Evolutionary conservation across 2,113 vertebrate species (phyloP).

Genomic region (Zapornia atra): DNA sequence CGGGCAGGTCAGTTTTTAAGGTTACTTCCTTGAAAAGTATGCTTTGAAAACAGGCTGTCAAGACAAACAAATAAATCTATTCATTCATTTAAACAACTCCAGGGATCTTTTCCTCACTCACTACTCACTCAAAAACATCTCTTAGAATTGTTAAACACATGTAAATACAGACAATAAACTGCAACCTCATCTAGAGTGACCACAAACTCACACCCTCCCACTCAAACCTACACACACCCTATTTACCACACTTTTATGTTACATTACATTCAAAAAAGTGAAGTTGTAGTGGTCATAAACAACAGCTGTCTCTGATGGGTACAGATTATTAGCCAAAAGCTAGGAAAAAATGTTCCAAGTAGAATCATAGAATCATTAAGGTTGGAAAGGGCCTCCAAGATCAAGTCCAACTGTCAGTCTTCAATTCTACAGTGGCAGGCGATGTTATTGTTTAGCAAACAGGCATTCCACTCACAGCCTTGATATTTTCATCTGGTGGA

Average conservation of each 20-base stretch:
- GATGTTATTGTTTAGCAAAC: neutral
- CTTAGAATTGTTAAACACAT: neutral
- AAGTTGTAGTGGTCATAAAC: neutral
- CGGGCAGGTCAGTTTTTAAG: neutral
- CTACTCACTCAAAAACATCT: slow-evolving; percentile 15
- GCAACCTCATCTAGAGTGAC: slow-evolving; percentile 7
- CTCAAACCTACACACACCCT: neutral
- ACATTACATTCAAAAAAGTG: neutral
- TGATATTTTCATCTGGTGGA: neutral
- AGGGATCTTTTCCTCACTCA: slow-evolving; percentile 36
- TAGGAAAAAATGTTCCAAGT: neutral
- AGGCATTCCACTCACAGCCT: neutral
- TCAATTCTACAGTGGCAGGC: neutral
- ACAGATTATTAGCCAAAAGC: neutral
- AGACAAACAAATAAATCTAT: slow-evolving; percentile 51
- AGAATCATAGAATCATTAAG: too few species aligned
- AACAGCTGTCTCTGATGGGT: neutral
- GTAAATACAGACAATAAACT: neutral
- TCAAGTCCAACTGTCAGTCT: neutral
- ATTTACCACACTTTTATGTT: slow-evolving; percentile 24
- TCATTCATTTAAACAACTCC: slow-evolving; percentile 43
- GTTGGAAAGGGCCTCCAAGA: too few species aligned
- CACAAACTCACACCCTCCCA: neutral
- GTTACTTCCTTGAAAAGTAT: neutral
- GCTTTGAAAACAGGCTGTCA: slow-evolving; percentile 25